Evolutionary conservation across 2,888 invertebrate species (phyloP).

Genomic region (Chloromyia formosa): DNA sequence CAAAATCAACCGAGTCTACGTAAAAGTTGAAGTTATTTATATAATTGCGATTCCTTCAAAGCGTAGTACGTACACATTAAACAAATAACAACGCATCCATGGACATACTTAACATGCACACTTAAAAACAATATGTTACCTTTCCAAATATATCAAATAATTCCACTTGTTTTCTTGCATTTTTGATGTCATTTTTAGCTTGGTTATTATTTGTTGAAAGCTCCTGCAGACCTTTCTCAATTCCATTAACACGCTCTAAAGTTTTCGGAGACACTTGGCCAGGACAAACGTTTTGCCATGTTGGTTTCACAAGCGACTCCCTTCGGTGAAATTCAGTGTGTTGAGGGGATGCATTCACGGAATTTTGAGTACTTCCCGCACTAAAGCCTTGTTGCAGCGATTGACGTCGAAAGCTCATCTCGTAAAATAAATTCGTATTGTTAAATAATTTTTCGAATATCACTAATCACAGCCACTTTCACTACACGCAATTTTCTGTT

Average conservation of each 20-base stretch:
- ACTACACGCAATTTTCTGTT: not conserved
- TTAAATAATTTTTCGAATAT: not conserved
- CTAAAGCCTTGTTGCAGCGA: conserved; percentile 51
- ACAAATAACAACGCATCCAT: too few relatives aligned
- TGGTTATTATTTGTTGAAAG: conserved; percentile 5
- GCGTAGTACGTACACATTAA: too few relatives aligned
- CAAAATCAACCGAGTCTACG: too few relatives aligned
- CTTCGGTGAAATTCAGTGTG: conserved; percentile 54
- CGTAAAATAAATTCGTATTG: not conserved
- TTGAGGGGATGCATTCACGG: conserved; percentile 27
- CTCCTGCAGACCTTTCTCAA: conserved; percentile 51
- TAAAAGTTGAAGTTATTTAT: too few relatives aligned
- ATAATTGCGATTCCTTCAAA: too few relatives aligned
- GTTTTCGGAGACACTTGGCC: conserved; percentile 62
- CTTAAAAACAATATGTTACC: conserved; percentile 54
- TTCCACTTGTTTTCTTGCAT: conserved; percentile 54
- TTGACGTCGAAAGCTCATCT: conserved; percentile 52
- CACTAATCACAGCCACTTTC: conserved; percentile 12
- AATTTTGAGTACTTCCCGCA: conserved; percentile 11
- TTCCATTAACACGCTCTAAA: conserved; percentile 61
- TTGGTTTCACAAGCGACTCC: conserved; percentile 63
- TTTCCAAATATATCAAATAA: conserved; percentile 59
- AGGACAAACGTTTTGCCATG: conserved; percentile 63
- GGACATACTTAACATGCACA: too few relatives aligned
- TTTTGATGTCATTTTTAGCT: conserved; percentile 46